A percentile compares a stretch with the other conserved stretches of the same genome.
phyloP scores from a whole-genome alignment of 2,797 vertebrate genomes.

The Hafferia zeledoni region DNA sequence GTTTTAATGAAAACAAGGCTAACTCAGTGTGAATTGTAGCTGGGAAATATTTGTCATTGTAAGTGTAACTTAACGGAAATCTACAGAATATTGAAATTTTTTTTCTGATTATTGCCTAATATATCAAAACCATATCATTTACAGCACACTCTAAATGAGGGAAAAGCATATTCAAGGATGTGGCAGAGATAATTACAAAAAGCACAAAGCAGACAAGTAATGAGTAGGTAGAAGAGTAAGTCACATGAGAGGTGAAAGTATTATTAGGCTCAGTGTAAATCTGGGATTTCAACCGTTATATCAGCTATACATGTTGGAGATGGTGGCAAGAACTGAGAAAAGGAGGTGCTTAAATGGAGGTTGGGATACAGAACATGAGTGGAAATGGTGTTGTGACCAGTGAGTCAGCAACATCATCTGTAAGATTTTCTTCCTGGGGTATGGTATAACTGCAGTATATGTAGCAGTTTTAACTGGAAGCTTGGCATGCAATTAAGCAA shows the following conservation, averaged over 20 bases:
- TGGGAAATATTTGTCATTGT: conserved; percentile 59
- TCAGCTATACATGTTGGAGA: background rate
- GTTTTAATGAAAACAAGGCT: conserved; percentile 75
- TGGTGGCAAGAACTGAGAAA: background rate
- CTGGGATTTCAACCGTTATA: background rate
- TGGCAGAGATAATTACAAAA: conserved; percentile 59
- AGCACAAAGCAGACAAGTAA: conserved; percentile 19
- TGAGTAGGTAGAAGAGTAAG: background rate
- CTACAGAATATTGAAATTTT: conserved; percentile 64
- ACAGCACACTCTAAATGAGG: conserved; percentile 63
- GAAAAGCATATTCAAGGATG: conserved; percentile 59
- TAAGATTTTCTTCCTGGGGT: conserved; percentile 5
- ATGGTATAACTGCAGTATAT: conserved; percentile 20
- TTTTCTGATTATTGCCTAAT: conserved; percentile 75
- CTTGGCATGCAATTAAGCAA: conserved; percentile 65
- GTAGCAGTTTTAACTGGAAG: conserved; percentile 55
- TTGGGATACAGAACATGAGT: background rate
- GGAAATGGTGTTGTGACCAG: background rate
- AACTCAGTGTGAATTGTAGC: conserved; percentile 71
- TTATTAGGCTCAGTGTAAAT: background rate
- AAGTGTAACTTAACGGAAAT: conserved; percentile 71
- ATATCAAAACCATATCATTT: conserved; percentile 70
- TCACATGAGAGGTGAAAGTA: background rate
- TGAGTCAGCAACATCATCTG: conserved; percentile 12
- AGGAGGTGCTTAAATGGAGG: background rate